Evolutionary conservation across 2,888 invertebrate genomes (phyloP).

Genomic region (Leptinotarsa haldemani): DNA sequence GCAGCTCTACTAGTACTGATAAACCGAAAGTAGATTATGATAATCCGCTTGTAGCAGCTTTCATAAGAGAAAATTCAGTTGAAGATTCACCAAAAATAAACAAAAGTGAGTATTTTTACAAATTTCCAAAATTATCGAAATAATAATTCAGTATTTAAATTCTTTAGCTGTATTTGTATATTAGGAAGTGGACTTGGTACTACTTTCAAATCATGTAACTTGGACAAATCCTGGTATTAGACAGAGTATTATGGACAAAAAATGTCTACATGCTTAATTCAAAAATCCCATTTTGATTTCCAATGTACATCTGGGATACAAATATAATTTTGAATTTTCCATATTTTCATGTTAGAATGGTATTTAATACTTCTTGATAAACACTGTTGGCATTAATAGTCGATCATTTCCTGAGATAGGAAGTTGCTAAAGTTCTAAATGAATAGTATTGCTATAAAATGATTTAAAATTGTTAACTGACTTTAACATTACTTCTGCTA

Average conservation of each 20-base stretch:
- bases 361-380: background rate
- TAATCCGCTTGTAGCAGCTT: slow-evolving; percentile 61
- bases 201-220: too few relatives aligned
- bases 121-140: background rate
- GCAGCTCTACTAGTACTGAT: background rate
- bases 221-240: too few relatives aligned
- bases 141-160: background rate
- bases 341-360: background rate
- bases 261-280: too few relatives aligned
- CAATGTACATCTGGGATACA: too few relatives aligned
- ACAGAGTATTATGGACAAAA: too few relatives aligned
- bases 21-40: slow-evolving; percentile 37
- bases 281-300: too few relatives aligned
- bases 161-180: background rate
- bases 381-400: background rate
- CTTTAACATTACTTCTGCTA: too few relatives aligned
- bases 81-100: slow-evolving; percentile 46
- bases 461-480: too few relatives aligned
- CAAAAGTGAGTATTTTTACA: slow-evolving; percentile 31
- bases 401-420: background rate
- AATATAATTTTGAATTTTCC: too few relatives aligned
- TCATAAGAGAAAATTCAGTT: slow-evolving; percentile 59
- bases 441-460: too few relatives aligned
- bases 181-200: too few relatives aligned
- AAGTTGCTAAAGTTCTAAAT: too few relatives aligned